Base-by-base conservation (phyloP, 2,113 vertebrate genomes). In the Herpailurus yagouaroundi region DNA sequence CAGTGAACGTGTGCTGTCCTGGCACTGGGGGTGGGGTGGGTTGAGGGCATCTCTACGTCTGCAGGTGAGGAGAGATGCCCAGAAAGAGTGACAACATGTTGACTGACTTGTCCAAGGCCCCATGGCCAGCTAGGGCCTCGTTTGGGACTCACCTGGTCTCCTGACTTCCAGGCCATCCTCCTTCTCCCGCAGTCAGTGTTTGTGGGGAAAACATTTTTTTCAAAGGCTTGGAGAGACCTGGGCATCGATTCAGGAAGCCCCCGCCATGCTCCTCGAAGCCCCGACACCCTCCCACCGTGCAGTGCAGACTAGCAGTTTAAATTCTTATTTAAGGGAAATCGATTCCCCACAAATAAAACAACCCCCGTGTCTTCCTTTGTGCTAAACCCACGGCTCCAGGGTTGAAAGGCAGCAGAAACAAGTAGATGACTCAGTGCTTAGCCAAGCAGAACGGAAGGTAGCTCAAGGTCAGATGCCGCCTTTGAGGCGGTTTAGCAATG, bases 381-480 rank as follows among this genome's bases (percentile, higher is more conserved):
- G 77, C 89, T 82, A 60, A 86, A 25, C 36, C 41, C 48, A 48
- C 66, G n/a, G 90, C 71, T 92, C 25, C 4, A 23, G 85, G 60
- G 76, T 79, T 69, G 77, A 93, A 93, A 91, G 69, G 71, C 96
- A 88, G 80, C 81, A 86, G 38, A 89, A 97, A 36, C 41, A 89
- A 89, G 91, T 4, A 7, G 38, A 68, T 15, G 15, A 93, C 55
- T 97, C 63, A 0, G 68, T 68, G 97, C 96, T 91, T 73, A 91
- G 73, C n/a, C 85, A 83, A 95, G 94, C 96, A 91, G 29, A 91
- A 71, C 48, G 63, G 57, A 93, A 94, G 45, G 95, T 60, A 85
- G 60, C 71, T 96, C 76, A 94, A 97, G 96, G 93, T 97, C 89
- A 88, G 95, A 16, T 4, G 41, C 1, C 0, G 14, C 55, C 55